phyloP scores from a whole-genome alignment of 2,797 vertebrate genomes.

The Pempheris klunzingeri region DNA sequence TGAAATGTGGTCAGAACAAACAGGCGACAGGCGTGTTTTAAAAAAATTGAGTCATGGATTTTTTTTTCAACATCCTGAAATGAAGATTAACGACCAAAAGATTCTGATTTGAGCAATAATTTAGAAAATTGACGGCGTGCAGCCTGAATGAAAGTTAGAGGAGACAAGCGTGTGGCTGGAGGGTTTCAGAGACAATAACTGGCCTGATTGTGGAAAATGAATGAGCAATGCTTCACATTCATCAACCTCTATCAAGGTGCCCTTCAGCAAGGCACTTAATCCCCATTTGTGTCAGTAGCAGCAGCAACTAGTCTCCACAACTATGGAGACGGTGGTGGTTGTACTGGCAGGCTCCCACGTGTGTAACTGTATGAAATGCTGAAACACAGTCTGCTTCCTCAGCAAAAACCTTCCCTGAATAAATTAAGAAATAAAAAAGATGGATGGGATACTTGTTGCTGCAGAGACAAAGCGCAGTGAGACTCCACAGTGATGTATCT shows the following conservation, averaged over 20 bases:
- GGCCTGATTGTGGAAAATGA: conserved; percentile 22
- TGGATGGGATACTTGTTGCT: conserved; percentile 57
- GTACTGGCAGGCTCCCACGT: conserved; percentile 31
- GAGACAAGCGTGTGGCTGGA: conserved; percentile 7
- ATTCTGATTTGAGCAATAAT: conserved; percentile 7
- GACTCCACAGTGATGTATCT: conserved; percentile 34
- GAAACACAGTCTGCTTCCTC: conserved; percentile 41
- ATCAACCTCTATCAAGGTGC: conserved; percentile 42
- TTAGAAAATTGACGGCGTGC: conserved; percentile 7
- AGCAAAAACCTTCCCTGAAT: conserved; percentile 38
- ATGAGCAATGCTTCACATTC: conserved; percentile 33
- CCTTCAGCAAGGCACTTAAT: conserved; percentile 48
- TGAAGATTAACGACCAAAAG: conserved; percentile 8
- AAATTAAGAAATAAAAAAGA: conserved; percentile 48
- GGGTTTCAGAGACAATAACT: conserved; percentile 29
- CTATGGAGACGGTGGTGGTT: conserved; percentile 15
- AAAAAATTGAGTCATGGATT: too few relatives aligned
- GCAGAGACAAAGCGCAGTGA: conserved; percentile 23
- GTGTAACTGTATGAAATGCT: conserved; percentile 32
- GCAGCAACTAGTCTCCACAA: conserved; percentile 15
- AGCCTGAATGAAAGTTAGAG: neutral
- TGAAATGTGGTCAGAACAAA: neutral
- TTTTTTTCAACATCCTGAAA: neutral
- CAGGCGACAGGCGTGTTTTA: neutral
- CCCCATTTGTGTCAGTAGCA: conserved; percentile 7